phyloP scores from a whole-genome alignment of 2,797 vertebrate species.

The Oreochromis grahami region DNA sequence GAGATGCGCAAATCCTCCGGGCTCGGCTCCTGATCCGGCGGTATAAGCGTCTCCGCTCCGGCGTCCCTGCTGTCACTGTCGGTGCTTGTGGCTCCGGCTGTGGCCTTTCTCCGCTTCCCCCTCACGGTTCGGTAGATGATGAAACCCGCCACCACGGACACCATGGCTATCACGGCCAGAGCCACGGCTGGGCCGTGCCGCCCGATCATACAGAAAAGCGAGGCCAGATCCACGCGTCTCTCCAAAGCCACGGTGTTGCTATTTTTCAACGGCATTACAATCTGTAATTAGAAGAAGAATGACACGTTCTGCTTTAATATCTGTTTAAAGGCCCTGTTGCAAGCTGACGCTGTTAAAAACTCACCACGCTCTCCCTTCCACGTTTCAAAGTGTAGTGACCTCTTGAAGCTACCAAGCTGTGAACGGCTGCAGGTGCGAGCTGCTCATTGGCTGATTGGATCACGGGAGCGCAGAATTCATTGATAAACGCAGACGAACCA shows the following conservation, averaged over 20 bases:
- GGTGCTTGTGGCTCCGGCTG: background rate
- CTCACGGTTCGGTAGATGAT: slow-evolving; percentile 67
- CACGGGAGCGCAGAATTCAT: slow-evolving; percentile 51
- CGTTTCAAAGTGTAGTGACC: slow-evolving; percentile 30
- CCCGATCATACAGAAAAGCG: slow-evolving; percentile 65
- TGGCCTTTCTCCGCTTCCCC: slow-evolving; percentile 61
- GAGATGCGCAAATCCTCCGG: background rate
- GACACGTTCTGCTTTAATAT: fast-evolving
- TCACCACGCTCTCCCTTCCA: background rate
- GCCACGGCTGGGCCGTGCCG: slow-evolving; percentile 68
- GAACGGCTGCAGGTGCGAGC: slow-evolving; percentile 55
- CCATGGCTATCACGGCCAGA: slow-evolving; percentile 47
- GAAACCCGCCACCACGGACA: slow-evolving; percentile 64
- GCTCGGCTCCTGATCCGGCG: background rate
- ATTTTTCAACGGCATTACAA: slow-evolving; percentile 48
- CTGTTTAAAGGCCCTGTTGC: background rate
- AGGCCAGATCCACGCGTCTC: slow-evolving; percentile 61
- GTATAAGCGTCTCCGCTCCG: background rate
- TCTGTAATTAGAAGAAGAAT: background rate
- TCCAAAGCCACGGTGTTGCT: slow-evolving; percentile 52
- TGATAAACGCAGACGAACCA: slow-evolving; percentile 21
- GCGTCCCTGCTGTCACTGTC: background rate
- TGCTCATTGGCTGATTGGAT: slow-evolving; percentile 52
- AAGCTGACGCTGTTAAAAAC: background rate
- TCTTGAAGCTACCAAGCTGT: slow-evolving; percentile 65